Evolutionary conservation across 2,888 invertebrate species (phyloP), one percentile per base, ranked within the genome.

Genomic region (Leptinotarsa tumamoca): DNA sequence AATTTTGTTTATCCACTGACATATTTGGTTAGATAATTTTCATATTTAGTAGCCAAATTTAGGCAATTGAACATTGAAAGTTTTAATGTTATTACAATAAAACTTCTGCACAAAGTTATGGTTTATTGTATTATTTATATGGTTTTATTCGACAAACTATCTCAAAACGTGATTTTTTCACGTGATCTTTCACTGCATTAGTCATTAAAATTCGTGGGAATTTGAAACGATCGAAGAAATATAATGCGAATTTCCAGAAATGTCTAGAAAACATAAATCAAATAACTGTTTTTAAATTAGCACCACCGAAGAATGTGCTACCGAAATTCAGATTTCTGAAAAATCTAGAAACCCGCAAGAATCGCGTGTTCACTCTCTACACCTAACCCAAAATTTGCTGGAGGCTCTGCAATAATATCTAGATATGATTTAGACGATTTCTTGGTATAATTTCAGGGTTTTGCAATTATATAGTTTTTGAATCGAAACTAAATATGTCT

Each of bases 401-500:
- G 68, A 56, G 74, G 74, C 75, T 72, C 52, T 67, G 74, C 75
- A 77, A 72, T 66, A 74, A 50, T 54, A 67, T 71, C 73, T 73
- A 63, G 68, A 68, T 67, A 73, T 71, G 67, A 75, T 70, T 77
- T 74, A 76, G 76, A 79, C 63, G 67, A 67, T 58, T 50, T 33
- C 51, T 49, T 52, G 21, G 70, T 58, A 70, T 80, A 78, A 80
- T 78, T 75, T 71, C 71, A 68, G 80, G 73, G 70, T 76, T 74
- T 80, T 80, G 74, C 80, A 80, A 80, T 80, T 80, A 80, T 80
- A 78, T 73, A 74, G 70, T 77, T 77, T 77, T 77, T 70, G 73
- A 74, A 75, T 78, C 74, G 75, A 75, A 75, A 76, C 77, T 78
- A 79, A 78, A 80, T 80, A 80, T 80, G 80, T 80, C 80, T 80